Conservation (phyloP, 1,140 invertebrate species). For the Trichonephila clavata region DNA sequence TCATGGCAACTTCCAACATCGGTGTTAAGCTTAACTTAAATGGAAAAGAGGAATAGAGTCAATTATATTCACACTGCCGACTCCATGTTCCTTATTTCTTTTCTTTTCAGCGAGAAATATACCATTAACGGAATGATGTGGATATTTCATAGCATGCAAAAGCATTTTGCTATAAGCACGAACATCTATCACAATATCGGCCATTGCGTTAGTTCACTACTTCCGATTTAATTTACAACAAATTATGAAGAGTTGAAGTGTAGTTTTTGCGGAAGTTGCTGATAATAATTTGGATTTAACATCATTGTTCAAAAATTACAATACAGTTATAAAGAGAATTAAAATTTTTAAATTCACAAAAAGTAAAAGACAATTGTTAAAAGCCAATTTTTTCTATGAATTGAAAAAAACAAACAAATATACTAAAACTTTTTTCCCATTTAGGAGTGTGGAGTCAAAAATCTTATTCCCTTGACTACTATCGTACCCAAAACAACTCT, state of each 20-base stretch:
- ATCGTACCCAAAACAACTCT: neutral
- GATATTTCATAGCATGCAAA: slow-evolving; percentile 95
- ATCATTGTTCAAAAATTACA: neutral
- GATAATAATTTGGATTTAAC: neutral
- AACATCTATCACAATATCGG: slow-evolving; percentile 87
- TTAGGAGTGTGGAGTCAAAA: too few species aligned
- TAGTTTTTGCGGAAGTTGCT: neutral
- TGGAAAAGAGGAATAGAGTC: slow-evolving; percentile 96
- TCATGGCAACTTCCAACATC: slow-evolving; percentile 95
- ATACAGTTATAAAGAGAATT: too few species aligned
- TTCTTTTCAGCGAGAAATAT: slow-evolving; percentile 88
- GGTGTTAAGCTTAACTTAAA: slow-evolving; percentile 92
- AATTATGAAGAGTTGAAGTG: neutral
- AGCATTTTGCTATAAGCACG: slow-evolving; percentile 94
- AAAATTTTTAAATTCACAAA: neutral
- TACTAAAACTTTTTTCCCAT: too few species aligned
- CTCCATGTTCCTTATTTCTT: slow-evolving; percentile 84
- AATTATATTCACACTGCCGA: slow-evolving; percentile 86
- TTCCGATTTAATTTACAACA: neutral
- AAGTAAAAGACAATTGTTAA: neutral
- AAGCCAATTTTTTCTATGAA: too few species aligned
- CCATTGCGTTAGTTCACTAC: slow-evolving; percentile 76
- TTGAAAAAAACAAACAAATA: too few species aligned
- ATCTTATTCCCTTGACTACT: too few species aligned
- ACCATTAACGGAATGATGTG: slow-evolving; percentile 94